Base-by-base conservation (phyloP, 2,888 invertebrate genomes). In the Microdon myrmicae region DNA sequence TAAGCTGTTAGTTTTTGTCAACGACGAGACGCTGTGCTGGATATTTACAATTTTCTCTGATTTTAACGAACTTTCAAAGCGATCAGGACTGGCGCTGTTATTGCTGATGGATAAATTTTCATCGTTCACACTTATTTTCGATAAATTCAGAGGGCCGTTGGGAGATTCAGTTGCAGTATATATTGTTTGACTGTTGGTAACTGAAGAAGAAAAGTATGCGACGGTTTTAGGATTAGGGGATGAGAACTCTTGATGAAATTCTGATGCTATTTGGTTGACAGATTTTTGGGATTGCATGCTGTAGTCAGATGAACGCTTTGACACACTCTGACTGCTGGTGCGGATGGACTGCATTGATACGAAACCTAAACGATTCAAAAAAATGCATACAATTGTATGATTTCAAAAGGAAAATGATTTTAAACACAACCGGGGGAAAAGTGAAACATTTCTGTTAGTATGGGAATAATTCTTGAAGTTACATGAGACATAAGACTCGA, bases 301-400 rank as follows among this genome's bases (percentile, higher is more conserved):
- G 72, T 85, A 84, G 68, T 86, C 85, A 2, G 86, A 86, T 53
- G 84, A 84, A 56, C 85, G 81, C 69, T 86, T 79, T 6, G 79
- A 86, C 20, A 86, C 85, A 72, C 84, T 84, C 72, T 84, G 84
- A n/a, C 83, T 82, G 32, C 86, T 86, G 34, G 85, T 86, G 45
- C 86, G 81, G 68, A 84, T 83, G 28, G 85, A 86, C 68, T 84
- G 83, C 81, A 85, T 82, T 12, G 87, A 87, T 44, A 84, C 83
- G 72, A 87, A 86, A 69, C 87, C 87, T 68, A 82, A 47, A 26
- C 22, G 28, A 43, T 23, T 20, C 9, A 26, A 31, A 49, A 32
- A 54, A 45, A 34, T 14, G 3, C 39, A 41, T n/a, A 60, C 10
- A 37, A 31, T 31, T 29, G 39, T 6, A 22, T 20, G 16, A 17